Conservation (phyloP, 2,113 vertebrate genomes). For the Prietella phreatophila region DNA sequence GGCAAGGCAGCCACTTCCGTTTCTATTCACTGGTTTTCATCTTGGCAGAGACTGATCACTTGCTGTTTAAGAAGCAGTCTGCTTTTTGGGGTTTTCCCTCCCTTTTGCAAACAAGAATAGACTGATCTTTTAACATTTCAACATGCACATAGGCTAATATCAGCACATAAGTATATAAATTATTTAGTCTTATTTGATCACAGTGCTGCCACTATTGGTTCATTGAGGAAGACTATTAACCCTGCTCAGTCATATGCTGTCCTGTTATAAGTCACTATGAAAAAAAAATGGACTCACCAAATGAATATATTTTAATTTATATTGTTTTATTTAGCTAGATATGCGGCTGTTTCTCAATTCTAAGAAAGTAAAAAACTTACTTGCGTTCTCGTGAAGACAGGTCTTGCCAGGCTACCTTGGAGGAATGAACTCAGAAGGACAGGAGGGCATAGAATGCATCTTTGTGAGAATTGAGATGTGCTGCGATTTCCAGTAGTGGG, state of each 20-base stretch:
- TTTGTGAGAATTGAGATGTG: no score
- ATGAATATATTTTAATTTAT: neutral
- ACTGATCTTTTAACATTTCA: neutral
- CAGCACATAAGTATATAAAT: neutral
- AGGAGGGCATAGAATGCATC: no score
- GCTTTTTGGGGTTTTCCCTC: neutral
- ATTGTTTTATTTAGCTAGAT: neutral
- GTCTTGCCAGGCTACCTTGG: no score
- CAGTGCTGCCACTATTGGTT: neutral
- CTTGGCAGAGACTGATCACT: slow-evolving; percentile 58
- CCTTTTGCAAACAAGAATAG: slow-evolving; percentile 32
- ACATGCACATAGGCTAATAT: neutral
- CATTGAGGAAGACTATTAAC: neutral
- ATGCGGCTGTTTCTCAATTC: no score
- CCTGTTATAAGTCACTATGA: neutral
- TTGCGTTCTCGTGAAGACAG: no score
- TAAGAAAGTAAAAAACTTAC: no score
- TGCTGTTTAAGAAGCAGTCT: slow-evolving; percentile 48
- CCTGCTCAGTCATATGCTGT: neutral
- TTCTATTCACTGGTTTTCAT: slow-evolving; percentile 47
- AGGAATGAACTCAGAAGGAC: no score
- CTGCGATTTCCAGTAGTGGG: no score
- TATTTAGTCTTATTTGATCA: neutral
- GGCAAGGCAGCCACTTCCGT: slow-evolving; percentile 20
- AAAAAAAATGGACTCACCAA: neutral